Base-by-base conservation (phyloP, 2,888 invertebrate genomes). In the Brachycybe producta region DNA sequence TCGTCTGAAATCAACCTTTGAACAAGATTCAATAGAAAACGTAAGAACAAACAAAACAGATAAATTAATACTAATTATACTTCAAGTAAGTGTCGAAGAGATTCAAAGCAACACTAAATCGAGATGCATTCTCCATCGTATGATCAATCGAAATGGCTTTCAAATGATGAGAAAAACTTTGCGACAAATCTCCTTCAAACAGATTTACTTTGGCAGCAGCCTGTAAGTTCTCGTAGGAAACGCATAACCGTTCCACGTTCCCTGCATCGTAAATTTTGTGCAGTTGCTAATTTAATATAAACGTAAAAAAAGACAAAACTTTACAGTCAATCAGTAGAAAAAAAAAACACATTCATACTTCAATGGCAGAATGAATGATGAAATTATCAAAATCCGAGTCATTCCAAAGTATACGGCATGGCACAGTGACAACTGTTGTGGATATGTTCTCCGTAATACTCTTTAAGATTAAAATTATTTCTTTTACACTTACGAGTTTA, bases 141-240 rank as follows among this genome's bases (percentile, higher is more conserved):
- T 24, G 34, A 50, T 54, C 43, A 39, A 36, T 53, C 26, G 42
- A 38, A 27, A 50, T 39, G 38, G 68, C 67, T 56, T 65, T 65
- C 41, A 72, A 57, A 52, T 70, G 70, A 54, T 69, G 66, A 5
- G 59, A 60, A 17, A 72, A 60, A 8, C 71, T 68, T 13, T 64
- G 62, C 19, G 65, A 62, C 52, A 67, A 65, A 52, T 70, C 66
- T 36, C 66, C 64, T 23, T 70, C 68, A 42, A 73, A 58, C 15
- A 67, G 60, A 23, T 70, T 67, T 24, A 73, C 56, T 56, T 71
- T 69, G 2, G 71, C 66, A 27, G 69, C 68, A 7, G 70, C 71
- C 59, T 71, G 69, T 56, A 66, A 67, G 56, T 72, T 70, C 44
- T 65, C 65, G 36, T 68, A 56, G 52, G 67, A 65, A 3, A 66